Conservation (phyloP, 2,113 vertebrate genomes). For the Hemibates koningsi region DNA sequence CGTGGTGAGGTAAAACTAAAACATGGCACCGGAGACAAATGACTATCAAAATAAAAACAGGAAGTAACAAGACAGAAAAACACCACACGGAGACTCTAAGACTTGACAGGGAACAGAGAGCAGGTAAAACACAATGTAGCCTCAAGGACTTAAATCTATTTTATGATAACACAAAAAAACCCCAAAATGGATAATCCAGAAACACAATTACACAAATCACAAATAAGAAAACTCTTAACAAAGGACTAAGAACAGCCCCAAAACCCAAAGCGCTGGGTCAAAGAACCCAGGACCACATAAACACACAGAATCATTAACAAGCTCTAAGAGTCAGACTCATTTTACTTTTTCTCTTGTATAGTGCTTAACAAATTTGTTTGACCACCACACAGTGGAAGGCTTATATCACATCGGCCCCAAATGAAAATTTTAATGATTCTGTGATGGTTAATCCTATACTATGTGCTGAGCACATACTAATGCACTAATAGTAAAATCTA, state of each 20-base stretch:
- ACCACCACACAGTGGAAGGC: background rate
- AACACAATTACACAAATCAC: background rate
- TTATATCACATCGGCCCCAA: background rate
- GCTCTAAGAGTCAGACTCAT: background rate
- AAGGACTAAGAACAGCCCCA: background rate
- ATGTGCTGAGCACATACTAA: background rate
- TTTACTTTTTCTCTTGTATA: background rate
- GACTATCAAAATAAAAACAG: background rate
- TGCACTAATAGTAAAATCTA: background rate
- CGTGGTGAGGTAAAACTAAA: background rate
- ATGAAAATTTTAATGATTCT: background rate
- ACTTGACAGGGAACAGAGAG: background rate
- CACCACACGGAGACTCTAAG: background rate
- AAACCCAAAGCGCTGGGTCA: background rate
- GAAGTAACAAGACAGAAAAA: background rate
- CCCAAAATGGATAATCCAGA: background rate
- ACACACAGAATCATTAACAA: background rate
- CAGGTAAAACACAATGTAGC: background rate
- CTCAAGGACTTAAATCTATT: background rate
- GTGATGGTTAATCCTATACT: background rate
- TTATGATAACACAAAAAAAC: accelerated
- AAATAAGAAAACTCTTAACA: background rate
- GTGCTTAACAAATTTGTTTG: background rate
- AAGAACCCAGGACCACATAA: background rate
- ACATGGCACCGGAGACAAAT: background rate